A percentile compares a stretch with the other conserved stretches of the same genome.
Conservation (phyloP, 2,113 vertebrate genomes). For the Brachypteracias leptosomus region DNA sequence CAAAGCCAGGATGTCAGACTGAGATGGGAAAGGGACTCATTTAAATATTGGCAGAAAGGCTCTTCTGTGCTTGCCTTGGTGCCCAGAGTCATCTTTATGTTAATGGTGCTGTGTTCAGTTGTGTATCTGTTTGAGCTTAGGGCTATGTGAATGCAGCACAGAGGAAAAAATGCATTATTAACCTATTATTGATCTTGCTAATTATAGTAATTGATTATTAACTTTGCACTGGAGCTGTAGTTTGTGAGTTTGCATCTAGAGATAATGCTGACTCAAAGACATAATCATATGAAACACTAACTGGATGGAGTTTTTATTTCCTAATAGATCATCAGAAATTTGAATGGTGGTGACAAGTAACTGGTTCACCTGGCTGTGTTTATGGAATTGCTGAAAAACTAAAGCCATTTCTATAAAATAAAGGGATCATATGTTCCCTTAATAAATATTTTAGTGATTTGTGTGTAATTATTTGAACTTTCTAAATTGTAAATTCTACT, state of each 20-base stretch:
- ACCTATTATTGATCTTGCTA: slow-evolving; percentile 4
- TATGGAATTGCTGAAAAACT: not conserved
- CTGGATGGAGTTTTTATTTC: not conserved
- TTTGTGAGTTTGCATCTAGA: not conserved
- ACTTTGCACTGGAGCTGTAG: not conserved
- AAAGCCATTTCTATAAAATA: not conserved
- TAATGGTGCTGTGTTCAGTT: not conserved
- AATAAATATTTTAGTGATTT: not conserved
- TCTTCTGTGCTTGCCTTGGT: not conserved
- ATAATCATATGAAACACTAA: not conserved
- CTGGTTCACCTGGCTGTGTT: not conserved
- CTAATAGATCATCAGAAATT: not conserved
- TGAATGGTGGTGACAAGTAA: not conserved
- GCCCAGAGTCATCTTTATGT: not conserved
- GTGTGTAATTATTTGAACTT: slow-evolving; percentile 38
- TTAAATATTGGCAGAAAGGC: not conserved
- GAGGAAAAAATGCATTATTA: not conserved
- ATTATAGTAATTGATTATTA: slow-evolving; percentile 28
- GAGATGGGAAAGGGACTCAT: not conserved
- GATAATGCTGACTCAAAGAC: not conserved
- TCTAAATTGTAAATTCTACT: not conserved
- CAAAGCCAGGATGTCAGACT: not conserved
- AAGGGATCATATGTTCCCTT: not conserved
- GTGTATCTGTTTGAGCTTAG: not conserved
- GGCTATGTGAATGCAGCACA: not conserved